Evolutionary conservation across 1,140 invertebrate genomes (phyloP), one percentile per base, ranked within the genome.

Genomic region (Magallana gigas): DNA sequence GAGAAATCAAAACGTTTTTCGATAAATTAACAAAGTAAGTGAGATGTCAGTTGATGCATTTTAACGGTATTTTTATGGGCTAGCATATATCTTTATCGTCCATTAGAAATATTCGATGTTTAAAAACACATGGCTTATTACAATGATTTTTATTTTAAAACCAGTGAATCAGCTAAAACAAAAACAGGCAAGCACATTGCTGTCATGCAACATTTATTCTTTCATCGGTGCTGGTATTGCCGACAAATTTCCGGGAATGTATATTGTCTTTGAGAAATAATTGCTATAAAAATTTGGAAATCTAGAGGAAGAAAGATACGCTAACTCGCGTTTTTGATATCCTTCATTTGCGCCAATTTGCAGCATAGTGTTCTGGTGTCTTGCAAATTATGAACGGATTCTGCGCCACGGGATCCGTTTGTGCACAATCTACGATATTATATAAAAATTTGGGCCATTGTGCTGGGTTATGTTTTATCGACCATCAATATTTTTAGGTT

Each of bases 321-420:
- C 68, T 18, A 76, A 29, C 68, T 11, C 11, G 11, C 5, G 68
- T 76, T 76, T 62, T 76, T 76, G 68, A 76, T 76, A 76, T 76
- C 68, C 68, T 76, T 76, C 68, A 76, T 76, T 76, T 76, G 23
- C 68, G 68, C 68, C 68, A 76, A 76, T 76, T 76, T 76, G 68
- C 23, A 76, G 68, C 68, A 76, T 76, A 76, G 18, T 76, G 68
- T 36, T 76, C 68, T 76, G 68, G 68, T 76, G 68, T 76, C 68
- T 36, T 36, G 68, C 68, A 76, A 76, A 76, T 76, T 76, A 76
- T 76, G 11, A 76, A 76, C 68, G 68, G 36, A 76, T 76, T 76
- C 68, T 29, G 23, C 18, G 14, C 68, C 18, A 76, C 68, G 68
- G 18, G 68, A 29, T 8, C 12, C 23, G 68, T 76, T 76, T 29